Evolutionary conservation across 2,113 vertebrate species (phyloP).

Genomic region (Miniopterus natalensis): DNA sequence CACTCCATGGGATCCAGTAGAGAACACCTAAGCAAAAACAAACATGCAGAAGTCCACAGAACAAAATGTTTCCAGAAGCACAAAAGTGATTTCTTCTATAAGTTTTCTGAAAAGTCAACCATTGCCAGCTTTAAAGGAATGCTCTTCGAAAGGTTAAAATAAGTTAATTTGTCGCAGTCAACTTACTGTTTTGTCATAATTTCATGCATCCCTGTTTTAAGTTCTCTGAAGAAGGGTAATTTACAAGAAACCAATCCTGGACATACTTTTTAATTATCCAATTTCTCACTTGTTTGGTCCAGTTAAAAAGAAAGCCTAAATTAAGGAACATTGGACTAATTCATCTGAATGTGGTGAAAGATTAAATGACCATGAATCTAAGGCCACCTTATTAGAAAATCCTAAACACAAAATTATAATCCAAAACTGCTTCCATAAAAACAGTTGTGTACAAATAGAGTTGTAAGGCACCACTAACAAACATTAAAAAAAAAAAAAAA

Average conservation of each 20-base stretch:
- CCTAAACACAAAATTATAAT: neutral
- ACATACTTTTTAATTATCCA: neutral
- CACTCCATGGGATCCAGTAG: neutral
- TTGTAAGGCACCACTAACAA: neutral
- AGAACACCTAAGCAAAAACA: conserved; percentile 3
- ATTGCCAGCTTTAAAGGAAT: neutral
- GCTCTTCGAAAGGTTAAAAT: neutral
- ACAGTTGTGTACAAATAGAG: neutral
- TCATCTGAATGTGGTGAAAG: neutral
- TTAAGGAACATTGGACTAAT: conserved; percentile 53
- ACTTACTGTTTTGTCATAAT: neutral
- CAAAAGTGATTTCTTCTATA: neutral
- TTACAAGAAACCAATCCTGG: neutral
- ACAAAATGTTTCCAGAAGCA: conserved; percentile 45
- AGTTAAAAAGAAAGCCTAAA: conserved; percentile 35
- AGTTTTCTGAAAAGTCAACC: conserved; percentile 43
- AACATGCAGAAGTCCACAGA: neutral
- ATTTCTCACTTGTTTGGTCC: conserved; percentile 36
- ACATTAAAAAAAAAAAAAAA: neutral
- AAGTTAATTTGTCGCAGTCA: neutral
- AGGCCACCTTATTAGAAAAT: neutral
- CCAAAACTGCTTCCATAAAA: neutral
- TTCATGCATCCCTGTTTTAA: neutral
- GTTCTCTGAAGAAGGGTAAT: neutral
- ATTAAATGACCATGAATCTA: neutral